These are phyloP conservation scores for Hypolimnas misippus DNA, from an alignment of 2,888 invertebrate genomes.

Conservation along the genomic window DNA sequence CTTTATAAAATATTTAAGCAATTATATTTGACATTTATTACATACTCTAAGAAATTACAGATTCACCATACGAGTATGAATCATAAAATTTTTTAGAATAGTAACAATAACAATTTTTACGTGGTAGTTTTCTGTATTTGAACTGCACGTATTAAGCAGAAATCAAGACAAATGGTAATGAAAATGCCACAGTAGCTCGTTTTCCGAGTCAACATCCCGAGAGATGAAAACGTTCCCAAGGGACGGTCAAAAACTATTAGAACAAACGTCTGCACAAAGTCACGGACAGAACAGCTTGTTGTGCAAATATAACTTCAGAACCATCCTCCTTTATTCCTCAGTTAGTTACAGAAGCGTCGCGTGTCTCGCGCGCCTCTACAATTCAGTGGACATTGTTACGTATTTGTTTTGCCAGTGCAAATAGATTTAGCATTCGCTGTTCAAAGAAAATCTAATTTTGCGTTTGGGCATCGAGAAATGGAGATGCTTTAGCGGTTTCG, in stretches of 20 bases:
- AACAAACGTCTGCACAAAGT: background rate
- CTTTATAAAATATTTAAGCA: too few species aligned
- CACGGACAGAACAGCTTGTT: background rate
- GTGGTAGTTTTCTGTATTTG: too few species aligned
- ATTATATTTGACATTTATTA: too few species aligned
- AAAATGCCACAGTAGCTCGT: too few species aligned
- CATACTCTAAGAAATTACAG: too few species aligned
- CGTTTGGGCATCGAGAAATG: slow-evolving; percentile 25
- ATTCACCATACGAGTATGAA: too few species aligned
- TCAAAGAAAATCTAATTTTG: slow-evolving; percentile 38
- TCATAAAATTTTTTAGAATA: too few species aligned
- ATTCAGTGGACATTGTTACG: slow-evolving; percentile 9
- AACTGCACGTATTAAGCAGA: too few species aligned
- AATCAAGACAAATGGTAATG: too few species aligned
- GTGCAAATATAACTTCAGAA: background rate
- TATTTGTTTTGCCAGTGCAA: slow-evolving; percentile 35
- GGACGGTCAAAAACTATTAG: slow-evolving; percentile 1
- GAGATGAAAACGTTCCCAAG: background rate
- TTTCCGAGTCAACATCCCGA: background rate
- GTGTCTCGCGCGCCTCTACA: slow-evolving; percentile 20
- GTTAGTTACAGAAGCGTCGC: slow-evolving; percentile 22
- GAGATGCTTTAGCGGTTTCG: slow-evolving; percentile 27
- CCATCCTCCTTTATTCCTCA: slow-evolving; percentile 15
- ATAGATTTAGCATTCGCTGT: slow-evolving; percentile 33
- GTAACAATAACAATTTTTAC: too few species aligned